These are phyloP conservation scores for Gyps fulvus DNA, from an alignment of 2,113 vertebrate genomes.

Conservation along the genomic window DNA sequence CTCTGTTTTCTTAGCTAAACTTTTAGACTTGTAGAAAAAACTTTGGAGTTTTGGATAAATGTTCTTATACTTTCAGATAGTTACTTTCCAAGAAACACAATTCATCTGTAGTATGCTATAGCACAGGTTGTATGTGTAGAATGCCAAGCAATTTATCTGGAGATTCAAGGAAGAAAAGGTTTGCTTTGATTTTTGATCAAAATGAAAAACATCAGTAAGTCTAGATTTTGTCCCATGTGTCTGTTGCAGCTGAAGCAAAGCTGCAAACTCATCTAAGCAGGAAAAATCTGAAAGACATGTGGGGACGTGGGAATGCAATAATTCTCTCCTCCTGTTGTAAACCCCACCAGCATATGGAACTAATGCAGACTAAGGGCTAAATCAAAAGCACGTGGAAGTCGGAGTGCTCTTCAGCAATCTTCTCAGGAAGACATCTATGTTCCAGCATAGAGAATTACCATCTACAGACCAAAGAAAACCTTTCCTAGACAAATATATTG, in stretches of 20 bases:
- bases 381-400: not conserved
- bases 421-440: not conserved
- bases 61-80: not conserved
- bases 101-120: not conserved
- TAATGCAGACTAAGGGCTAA: not conserved
- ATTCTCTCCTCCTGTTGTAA: not conserved
- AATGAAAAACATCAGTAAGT: not conserved
- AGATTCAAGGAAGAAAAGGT: not conserved
- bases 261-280: not conserved
- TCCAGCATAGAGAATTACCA: not conserved
- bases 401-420: not conserved
- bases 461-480: not conserved
- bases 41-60: not conserved
- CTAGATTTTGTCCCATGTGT: not conserved
- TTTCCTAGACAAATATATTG: not conserved
- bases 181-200: not conserved
- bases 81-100: not conserved
- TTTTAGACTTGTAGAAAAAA: conserved; percentile 14
- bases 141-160: not conserved
- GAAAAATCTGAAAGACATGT: not conserved
- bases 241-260: not conserved
- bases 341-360: not conserved
- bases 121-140: not conserved
- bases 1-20: conserved; percentile 45
- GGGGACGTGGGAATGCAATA: not conserved